Conservation (phyloP, 1,140 invertebrate species). For the Pseudomyrmex pallidus region DNA sequence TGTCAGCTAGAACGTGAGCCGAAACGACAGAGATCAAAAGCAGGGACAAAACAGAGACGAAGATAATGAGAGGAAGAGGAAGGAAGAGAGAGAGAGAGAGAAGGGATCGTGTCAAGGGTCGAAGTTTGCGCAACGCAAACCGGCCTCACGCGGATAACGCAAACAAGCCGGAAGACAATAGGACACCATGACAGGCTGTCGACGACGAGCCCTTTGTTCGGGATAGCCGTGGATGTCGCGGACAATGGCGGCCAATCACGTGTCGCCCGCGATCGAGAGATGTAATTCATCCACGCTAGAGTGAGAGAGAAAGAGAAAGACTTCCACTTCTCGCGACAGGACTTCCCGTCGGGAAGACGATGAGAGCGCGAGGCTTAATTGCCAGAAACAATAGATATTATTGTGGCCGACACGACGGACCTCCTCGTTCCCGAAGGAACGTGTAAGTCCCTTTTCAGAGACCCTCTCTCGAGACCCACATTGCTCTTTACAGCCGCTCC, state of each 20-base stretch:
- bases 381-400: slow-evolving; percentile 71
- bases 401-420: slow-evolving; percentile 48
- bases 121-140: slow-evolving; percentile 55
- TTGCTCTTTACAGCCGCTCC: slow-evolving; percentile 1
- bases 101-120: slow-evolving; percentile 44
- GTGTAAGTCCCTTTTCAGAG: background rate
- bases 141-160: slow-evolving; percentile 57
- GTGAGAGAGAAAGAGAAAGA: slow-evolving; percentile 9
- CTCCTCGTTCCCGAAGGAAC: background rate
- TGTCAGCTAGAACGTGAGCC: background rate
- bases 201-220: slow-evolving; percentile 66
- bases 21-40: background rate
- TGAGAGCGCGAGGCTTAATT: slow-evolving; percentile 64
- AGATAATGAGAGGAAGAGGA: background rate
- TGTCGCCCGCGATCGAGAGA: slow-evolving; percentile 67
- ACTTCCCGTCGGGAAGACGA: background rate
- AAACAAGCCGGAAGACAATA: slow-evolving; percentile 72
- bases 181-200: slow-evolving; percentile 64
- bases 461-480: background rate
- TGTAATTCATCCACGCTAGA: slow-evolving; percentile 47
- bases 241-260: slow-evolving; percentile 74
- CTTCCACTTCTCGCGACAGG: slow-evolving; percentile 41
- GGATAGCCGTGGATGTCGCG: slow-evolving; percentile 61
- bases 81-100: background rate
- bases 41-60: background rate